phyloP scores from a whole-genome alignment of 2,888 invertebrate genomes.

The Amphipyra berbera region DNA sequence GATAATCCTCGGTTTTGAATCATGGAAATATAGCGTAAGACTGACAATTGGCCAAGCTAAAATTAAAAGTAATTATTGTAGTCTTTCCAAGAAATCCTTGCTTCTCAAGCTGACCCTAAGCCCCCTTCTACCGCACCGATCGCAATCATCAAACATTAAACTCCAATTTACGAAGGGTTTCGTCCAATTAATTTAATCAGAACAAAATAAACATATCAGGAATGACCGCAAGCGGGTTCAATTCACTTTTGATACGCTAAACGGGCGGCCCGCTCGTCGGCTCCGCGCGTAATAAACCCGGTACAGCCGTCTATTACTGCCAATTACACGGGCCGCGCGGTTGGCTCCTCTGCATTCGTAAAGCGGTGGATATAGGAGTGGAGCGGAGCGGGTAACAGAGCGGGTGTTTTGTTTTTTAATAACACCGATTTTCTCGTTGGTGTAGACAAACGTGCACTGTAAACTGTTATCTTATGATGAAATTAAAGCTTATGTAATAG shows the following conservation, averaged over 20 bases:
- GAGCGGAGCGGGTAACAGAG: slow-evolving; percentile 58
- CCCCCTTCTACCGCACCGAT: background rate
- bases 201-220: slow-evolving; percentile 57
- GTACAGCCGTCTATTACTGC: slow-evolving; percentile 68
- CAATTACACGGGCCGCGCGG: slow-evolving; percentile 68
- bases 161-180: slow-evolving; percentile 52
- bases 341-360: slow-evolving; percentile 79
- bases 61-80: background rate
- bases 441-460: too few relatives aligned
- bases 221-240: slow-evolving; percentile 48
- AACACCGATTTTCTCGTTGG: background rate
- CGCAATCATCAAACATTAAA: slow-evolving; percentile 47
- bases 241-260: slow-evolving; percentile 66
- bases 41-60: too few relatives aligned
- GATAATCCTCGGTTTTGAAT: background rate
- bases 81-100: background rate
- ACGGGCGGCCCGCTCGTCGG: slow-evolving; percentile 54
- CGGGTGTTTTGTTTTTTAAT: background rate
- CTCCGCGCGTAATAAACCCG: slow-evolving; percentile 65
- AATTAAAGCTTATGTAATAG: too few relatives aligned
- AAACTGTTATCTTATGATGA: too few relatives aligned
- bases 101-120: background rate
- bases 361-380: slow-evolving; percentile 43
- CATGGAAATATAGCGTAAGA: too few relatives aligned
- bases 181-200: slow-evolving; percentile 58